Base-by-base conservation (phyloP, 2,888 invertebrate species). In the Criorhina ranunculi region DNA sequence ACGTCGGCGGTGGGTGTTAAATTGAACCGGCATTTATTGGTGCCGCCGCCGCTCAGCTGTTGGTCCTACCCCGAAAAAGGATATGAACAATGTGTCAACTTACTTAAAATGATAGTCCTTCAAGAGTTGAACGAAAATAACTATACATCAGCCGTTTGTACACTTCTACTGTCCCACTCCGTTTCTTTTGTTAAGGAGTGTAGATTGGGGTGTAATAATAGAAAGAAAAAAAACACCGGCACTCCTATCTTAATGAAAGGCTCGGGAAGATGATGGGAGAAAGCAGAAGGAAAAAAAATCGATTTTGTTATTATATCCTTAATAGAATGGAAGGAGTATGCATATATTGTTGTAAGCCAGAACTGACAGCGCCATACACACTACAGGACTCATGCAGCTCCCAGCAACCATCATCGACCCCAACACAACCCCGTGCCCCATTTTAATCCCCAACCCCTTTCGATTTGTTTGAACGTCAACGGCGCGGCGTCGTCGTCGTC, bases 271-370 rank as follows among this genome's bases (percentile, higher is more conserved):
- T 33, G 33, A 29, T 33, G 4, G 33, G 17, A 49, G 19, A 19
- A 40, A 8, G 9, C 8, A 35, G n/a, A 11, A 78, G n/a, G 15
- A 17, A 44, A 51, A 75, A 78, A 80, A 80, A 85, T 85, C 85
- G 80, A 85, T 85, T 75, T 55, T 66, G 64, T 85, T 80, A 80
- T 79, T 80, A 80, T 80, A 70, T 75, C 75, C 69, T 80, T 64
- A 46, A 60, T 44, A 40, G 59, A 55, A 79, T 17, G 72, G 57
- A 64, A 73, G 53, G 33, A 51, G 75, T 73, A 40, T 80, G 80
- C 75, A 85, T 70, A 53, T 33, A 75, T 37, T 69, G 70, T 51
- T 62, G 67, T n/a, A n/a, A n/a, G n/a, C 42, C 42, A 57, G 73
- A 53, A 17, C 72, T 81, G 64, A 49, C 62, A 66, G 42, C 33